phyloP scores from a whole-genome alignment of 2,888 invertebrate species.

The Lasioglossum villosulum region DNA sequence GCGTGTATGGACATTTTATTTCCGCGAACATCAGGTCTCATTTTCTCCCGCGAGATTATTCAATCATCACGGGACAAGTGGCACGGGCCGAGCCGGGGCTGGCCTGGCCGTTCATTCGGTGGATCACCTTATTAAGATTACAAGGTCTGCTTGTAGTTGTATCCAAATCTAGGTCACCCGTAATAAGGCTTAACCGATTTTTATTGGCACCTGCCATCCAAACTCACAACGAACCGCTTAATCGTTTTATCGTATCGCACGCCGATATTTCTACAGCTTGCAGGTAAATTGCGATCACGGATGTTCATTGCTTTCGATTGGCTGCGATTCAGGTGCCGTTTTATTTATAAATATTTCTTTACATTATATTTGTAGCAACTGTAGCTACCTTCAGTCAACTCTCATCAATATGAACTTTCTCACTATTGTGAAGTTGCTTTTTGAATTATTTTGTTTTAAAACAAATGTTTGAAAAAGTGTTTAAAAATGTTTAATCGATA shows the following conservation, averaged over 20 bases:
- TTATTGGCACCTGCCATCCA: constrained; percentile 65
- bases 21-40: constrained; percentile 20
- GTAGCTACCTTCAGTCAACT: too few relatives aligned
- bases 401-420: too few relatives aligned
- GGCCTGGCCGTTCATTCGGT: constrained; percentile 8
- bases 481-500: too few relatives aligned
- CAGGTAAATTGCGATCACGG: constrained; percentile 32
- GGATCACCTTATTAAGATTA: constrained; percentile 58
- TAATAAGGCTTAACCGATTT: constrained; percentile 63
- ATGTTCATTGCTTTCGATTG: constrained; percentile 25
- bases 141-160: constrained; percentile 34
- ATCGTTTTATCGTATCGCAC: constrained; percentile 48
- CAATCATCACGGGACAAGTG: constrained; percentile 45
- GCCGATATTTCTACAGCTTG: constrained; percentile 46
- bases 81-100: constrained; percentile 10
- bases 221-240: constrained; percentile 52
- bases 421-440: too few relatives aligned
- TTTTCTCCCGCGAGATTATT: constrained; percentile 52
- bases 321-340: constrained; percentile 8
- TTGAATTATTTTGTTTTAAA: too few relatives aligned
- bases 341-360: neutral
- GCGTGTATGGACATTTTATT: constrained; percentile 34
- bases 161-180: constrained; percentile 56
- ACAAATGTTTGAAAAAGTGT: too few relatives aligned
- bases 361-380: too few relatives aligned